Conservation (phyloP, 1,140 invertebrate species). For the Nomia melanderi region DNA sequence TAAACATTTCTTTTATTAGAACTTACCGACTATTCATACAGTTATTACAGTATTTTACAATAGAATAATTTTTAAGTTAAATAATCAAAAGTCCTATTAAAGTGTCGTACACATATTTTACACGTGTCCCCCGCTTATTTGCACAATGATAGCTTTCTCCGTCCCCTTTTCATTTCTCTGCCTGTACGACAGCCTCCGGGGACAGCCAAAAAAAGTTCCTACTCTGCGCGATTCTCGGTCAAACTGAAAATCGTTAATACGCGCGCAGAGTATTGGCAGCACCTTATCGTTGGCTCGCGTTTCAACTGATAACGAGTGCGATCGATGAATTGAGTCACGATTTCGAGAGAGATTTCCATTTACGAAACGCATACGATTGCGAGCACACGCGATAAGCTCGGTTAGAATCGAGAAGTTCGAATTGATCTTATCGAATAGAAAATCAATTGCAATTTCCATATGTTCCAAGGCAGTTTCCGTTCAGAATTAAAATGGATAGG, state of each 20-base stretch:
- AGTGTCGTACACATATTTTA: conserved; percentile 59
- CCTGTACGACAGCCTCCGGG: conserved; percentile 26
- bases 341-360: not conserved
- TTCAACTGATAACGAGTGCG: not conserved
- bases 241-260: conserved; percentile 6
- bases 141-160: conserved; percentile 40
- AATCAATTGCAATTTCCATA: too few species aligned
- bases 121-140: conserved; percentile 48
- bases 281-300: conserved; percentile 20
- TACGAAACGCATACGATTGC: too few species aligned
- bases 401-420: too few species aligned
- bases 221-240: conserved; percentile 12
- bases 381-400: too few species aligned
- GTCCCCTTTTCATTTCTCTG: not conserved
- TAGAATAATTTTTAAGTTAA: conserved; percentile 68
- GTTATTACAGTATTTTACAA: conserved; percentile 75
- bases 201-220: conserved; percentile 44
- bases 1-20: conserved; percentile 70
- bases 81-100: conserved; percentile 62
- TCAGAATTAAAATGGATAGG: too few species aligned
- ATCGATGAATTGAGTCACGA: not conserved
- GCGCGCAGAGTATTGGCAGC: conserved; percentile 27
- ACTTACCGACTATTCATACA: conserved; percentile 71
- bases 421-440: too few species aligned
- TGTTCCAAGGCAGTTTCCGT: too few species aligned